A percentile compares a stretch with the other conserved stretches of the same genome.
Evolutionary conservation across 2,888 invertebrate species (phyloP).

Genomic region (Lasioglossum oenotherae): DNA sequence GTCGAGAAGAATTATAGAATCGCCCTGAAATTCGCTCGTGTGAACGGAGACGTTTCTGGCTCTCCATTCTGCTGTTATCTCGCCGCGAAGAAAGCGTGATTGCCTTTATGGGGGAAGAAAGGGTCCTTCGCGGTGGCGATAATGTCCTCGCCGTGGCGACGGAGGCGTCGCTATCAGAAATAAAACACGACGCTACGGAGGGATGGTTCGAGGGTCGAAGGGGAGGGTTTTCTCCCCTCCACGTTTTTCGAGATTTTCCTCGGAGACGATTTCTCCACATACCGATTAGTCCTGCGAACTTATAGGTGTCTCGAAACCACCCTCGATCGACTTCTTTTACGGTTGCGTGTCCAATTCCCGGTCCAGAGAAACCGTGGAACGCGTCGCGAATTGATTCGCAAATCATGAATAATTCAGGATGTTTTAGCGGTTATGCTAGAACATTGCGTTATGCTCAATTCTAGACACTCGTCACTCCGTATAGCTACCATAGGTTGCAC

Average conservation of each 20-base stretch:
- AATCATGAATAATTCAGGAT: neutral
- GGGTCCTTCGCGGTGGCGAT: conserved; percentile 84
- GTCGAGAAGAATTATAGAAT: conserved; percentile 49
- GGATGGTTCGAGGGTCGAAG: conserved; percentile 42
- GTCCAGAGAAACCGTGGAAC: neutral
- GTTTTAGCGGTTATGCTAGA: neutral
- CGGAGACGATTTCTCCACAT: conserved; percentile 24
- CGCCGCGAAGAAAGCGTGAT: conserved; percentile 83
- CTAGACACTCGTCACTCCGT: neutral
- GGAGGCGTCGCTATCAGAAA: conserved; percentile 82
- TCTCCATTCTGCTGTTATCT: conserved; percentile 83
- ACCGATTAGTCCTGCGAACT: conserved; percentile 52
- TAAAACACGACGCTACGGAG: conserved; percentile 76
- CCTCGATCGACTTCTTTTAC: conserved; percentile 13
- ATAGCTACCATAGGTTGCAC: neutral
- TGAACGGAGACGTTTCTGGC: conserved; percentile 65
- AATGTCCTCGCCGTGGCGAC: conserved; percentile 80
- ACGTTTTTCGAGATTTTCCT: conserved; percentile 42
- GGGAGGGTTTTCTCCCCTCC: conserved; percentile 23
- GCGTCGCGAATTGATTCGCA: conserved; percentile 1
- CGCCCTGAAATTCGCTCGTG: conserved; percentile 46
- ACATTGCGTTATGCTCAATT: neutral
- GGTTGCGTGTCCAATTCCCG: conserved; percentile 20
- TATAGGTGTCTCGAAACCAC: conserved; percentile 7
- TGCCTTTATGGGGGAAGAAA: conserved; percentile 85